A percentile compares a stretch with the other conserved stretches of the same genome.
Conservation (phyloP, 2,888 invertebrate species). For the Napeogenes inachia region DNA sequence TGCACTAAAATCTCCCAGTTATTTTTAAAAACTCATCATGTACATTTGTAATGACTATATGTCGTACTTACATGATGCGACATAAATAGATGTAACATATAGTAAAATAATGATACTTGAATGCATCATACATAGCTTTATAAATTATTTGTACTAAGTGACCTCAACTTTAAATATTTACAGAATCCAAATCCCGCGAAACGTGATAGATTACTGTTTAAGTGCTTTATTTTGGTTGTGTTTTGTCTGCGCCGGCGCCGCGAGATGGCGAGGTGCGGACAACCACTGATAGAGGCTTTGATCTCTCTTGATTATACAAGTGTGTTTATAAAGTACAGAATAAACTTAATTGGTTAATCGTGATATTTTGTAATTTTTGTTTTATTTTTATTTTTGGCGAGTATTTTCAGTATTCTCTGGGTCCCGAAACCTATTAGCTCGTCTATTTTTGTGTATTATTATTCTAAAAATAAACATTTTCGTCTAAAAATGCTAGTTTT, state of each 20-base stretch:
- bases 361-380: conserved; percentile 24
- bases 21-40: no score
- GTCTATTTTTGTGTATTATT: no score
- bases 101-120: no score
- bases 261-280: conserved; percentile 48
- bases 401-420: neutral
- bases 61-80: no score
- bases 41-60: no score
- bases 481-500: no score
- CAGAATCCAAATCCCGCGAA: conserved; percentile 21
- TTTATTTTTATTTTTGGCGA: neutral
- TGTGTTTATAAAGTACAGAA: conserved; percentile 27
- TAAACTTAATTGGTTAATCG: conserved; percentile 22
- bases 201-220: conserved; percentile 56
- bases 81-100: no score
- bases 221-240: conserved; percentile 67
- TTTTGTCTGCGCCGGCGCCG: conserved; percentile 62
- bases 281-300: conserved; percentile 33
- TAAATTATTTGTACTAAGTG: conserved; percentile 4
- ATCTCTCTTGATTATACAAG: conserved; percentile 21
- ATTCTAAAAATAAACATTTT: no score
- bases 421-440: no score
- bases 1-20: no score
- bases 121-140: no score
- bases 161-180: conserved; percentile 41